These are phyloP conservation scores for Drosophila austrosaltans DNA, from an alignment of 2,888 invertebrate genomes.

Conservation along the genomic window DNA sequence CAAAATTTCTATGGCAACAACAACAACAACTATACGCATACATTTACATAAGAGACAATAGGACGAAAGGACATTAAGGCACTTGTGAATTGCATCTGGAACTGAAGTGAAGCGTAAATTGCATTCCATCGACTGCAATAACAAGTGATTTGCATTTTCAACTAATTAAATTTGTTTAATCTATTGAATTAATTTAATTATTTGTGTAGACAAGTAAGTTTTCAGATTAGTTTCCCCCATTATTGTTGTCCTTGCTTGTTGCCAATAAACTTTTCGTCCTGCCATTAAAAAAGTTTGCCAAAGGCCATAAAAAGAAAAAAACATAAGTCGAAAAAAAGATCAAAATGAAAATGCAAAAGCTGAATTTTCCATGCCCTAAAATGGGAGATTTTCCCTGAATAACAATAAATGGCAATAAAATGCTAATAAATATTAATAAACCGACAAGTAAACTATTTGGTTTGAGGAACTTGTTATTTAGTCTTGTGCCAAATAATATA, in stretches of 20 bases:
- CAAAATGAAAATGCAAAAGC: not conserved
- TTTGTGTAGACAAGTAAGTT: constrained; percentile 32
- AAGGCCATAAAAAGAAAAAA: constrained; percentile 10
- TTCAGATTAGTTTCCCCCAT: constrained; percentile 8
- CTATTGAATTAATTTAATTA: constrained; percentile 36
- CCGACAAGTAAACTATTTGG: no score
- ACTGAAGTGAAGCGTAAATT: constrained; percentile 8
- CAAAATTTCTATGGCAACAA: constrained; percentile 32
- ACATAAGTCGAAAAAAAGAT: not conserved
- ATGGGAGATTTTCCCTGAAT: no score
- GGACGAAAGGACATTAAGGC: not conserved
- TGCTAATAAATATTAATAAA: no score
- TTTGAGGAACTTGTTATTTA: no score
- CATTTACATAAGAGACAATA: not conserved
- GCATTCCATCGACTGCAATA: not conserved
- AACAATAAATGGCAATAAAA: no score
- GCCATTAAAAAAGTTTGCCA: constrained; percentile 37
- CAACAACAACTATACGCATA: constrained; percentile 4
- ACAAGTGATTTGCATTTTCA: constrained; percentile 22
- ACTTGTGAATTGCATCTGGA: constrained; percentile 8
- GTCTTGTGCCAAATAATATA: no score
- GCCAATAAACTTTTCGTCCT: constrained; percentile 1
- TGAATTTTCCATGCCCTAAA: not conserved
- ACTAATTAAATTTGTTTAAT: constrained; percentile 46
- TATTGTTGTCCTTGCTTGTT: not conserved